Evolutionary conservation across 64 coral and sea anemone species (phyloP), one percentile per base, ranked within the genome.

Genomic region (Actinia tenebrosa): DNA sequence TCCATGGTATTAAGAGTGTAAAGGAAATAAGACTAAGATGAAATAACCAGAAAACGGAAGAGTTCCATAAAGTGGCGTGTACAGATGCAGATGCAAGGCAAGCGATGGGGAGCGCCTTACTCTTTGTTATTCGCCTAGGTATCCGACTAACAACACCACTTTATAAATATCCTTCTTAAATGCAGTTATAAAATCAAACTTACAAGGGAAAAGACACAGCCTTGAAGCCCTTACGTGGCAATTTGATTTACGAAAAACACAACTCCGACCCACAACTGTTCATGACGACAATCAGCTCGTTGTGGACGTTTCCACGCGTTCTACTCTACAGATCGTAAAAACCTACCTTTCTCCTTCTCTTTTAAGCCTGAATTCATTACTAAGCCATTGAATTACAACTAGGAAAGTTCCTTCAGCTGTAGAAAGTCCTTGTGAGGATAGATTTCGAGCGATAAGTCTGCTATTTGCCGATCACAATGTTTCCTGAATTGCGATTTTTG

Each of bases 211-310:
- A 13, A 5, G 42, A 75, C n/a, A 75, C 69, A 14, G 69, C 26
- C 26, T 75, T 30, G 25, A 75, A 75, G 27, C 11, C 69, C 69
- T 81, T 44, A 79, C 44, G 77, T 79, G 77, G 77, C 79, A 53
- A 81, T 81, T 14, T 20, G 44, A 81, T n/a, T 50, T 45, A 81
- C 45, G 22, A 81, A 81, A 75, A 81, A 53, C 79, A 81, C 45
- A 20, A 81, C 11, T 47, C 79, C 79, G 50, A 50, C 46, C 44
- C n/a, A 75, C 69, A 75, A 75, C 69, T 75, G 22, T 13, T 75
- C 79, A 81, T 81, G 79, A 81, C 79, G 79, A 81, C 79, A 50
- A 53, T 45, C n/a, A 75, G 69, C 69, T 75, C 79, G 79, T 50
- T 79, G 77, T 53, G 22, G 79, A 50, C 27, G 46, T 53, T 75